Evolutionary conservation across 2,888 invertebrate species (phyloP).

Genomic region (Merodon equestris): DNA sequence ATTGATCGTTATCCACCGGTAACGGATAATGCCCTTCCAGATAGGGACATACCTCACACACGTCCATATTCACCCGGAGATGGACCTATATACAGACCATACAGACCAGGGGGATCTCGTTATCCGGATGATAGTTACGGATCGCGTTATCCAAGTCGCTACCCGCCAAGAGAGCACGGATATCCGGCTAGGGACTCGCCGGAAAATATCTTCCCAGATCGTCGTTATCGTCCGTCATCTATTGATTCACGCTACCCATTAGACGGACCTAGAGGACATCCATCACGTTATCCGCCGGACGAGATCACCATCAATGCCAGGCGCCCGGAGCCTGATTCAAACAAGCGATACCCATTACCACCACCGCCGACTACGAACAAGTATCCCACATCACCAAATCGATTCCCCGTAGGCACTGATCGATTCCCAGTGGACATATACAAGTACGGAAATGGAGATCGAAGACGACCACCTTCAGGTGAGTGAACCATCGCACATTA

Average conservation of each 20-base stretch:
- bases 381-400: conserved; percentile 80
- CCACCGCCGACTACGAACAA: conserved; percentile 79
- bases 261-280: conserved; percentile 45
- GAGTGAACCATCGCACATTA: conserved; percentile 38
- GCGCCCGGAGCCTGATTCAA: conserved; percentile 79
- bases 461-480: conserved; percentile 74
- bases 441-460: conserved; percentile 81
- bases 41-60: conserved; percentile 78
- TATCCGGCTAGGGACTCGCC: conserved; percentile 76
- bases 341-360: conserved; percentile 80
- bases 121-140: conserved; percentile 74
- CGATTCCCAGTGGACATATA: conserved; percentile 79
- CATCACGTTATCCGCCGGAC: conserved; percentile 73
- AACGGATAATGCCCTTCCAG: conserved; percentile 74
- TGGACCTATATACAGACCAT: conserved; percentile 74
- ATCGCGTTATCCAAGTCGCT: conserved; percentile 70
- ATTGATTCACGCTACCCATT: conserved; percentile 78
- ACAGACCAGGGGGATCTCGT: conserved; percentile 72
- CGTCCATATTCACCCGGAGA: conserved; percentile 75
- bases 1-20: conserved; percentile 73
- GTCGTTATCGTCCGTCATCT: conserved; percentile 78
- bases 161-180: conserved; percentile 75
- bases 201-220: conserved; percentile 78
- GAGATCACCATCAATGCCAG: conserved; percentile 75
- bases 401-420: conserved; percentile 80